Percentiles rank a stretch among this genome's conserved stretches.
Evolutionary conservation across 1,140 invertebrate genomes (phyloP).

Genomic region (Nixonia krombeini): DNA sequence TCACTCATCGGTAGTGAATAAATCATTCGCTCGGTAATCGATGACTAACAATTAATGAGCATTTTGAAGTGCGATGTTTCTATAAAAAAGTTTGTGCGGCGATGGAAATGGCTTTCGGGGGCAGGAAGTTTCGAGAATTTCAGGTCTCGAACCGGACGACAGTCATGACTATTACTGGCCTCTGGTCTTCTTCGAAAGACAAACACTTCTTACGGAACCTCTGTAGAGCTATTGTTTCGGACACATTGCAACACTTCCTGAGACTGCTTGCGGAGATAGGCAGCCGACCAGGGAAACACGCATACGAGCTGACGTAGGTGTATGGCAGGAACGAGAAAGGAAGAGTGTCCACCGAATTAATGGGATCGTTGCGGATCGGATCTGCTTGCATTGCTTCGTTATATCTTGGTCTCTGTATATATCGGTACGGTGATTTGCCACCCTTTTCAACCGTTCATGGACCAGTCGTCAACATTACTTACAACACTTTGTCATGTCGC

Average conservation of each 20-base stretch:
- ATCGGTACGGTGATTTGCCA: no score
- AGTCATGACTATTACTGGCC: slow-evolving; percentile 67
- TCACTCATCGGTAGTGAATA: no score
- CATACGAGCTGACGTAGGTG: slow-evolving; percentile 39
- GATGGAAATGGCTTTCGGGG: no score
- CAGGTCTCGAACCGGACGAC: slow-evolving; percentile 34
- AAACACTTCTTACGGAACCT: no score
- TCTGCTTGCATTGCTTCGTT: slow-evolving; percentile 15
- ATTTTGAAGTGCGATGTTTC: no score
- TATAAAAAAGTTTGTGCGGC: no score
- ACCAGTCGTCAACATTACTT: no score
- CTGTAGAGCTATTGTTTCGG: slow-evolving; percentile 68
- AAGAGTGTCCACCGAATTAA: slow-evolving; percentile 45
- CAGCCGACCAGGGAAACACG: slow-evolving; percentile 48
- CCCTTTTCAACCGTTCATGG: no score
- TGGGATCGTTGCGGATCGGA: slow-evolving; percentile 47
- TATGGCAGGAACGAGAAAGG: slow-evolving; percentile 33
- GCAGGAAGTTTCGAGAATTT: slow-evolving; percentile 44
- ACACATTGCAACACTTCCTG: slow-evolving; percentile 71
- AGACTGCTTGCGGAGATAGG: slow-evolving; percentile 68
- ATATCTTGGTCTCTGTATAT: no score
- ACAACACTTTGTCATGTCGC: no score
- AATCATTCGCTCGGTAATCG: no score
- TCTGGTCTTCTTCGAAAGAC: slow-evolving; percentile 47
- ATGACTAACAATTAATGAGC: no score